These are phyloP conservation scores for Synergus gifuensis DNA, from an alignment of 2,888 invertebrate species.

Conservation along the genomic window DNA sequence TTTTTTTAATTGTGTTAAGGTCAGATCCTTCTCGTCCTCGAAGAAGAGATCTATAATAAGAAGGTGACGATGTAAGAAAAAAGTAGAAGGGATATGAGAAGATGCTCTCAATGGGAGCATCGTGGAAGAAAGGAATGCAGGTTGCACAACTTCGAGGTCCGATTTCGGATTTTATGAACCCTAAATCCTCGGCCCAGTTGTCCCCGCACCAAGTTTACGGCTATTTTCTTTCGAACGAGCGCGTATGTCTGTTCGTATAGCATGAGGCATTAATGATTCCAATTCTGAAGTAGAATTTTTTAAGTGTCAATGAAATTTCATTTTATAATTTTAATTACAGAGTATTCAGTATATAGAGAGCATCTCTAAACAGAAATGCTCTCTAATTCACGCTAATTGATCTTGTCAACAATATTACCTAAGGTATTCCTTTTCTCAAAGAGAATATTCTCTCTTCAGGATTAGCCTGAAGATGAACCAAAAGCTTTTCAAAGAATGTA, in stretches of 20 bases:
- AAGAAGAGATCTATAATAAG: constrained; percentile 32
- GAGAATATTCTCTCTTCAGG: neutral
- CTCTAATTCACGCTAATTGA: too few relatives aligned
- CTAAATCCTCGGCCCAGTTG: constrained; percentile 58
- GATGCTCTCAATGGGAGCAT: constrained; percentile 53
- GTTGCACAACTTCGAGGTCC: constrained; percentile 59
- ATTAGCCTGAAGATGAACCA: too few relatives aligned
- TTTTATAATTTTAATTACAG: too few relatives aligned
- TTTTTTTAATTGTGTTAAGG: constrained; percentile 43
- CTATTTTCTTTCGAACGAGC: constrained; percentile 26
- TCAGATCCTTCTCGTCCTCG: constrained; percentile 37
- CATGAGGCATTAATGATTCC: neutral
- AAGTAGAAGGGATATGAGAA: constrained; percentile 42
- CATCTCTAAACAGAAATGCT: too few relatives aligned
- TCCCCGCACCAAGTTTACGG: constrained; percentile 18
- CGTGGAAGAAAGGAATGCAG: constrained; percentile 58
- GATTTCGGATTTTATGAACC: constrained; percentile 62
- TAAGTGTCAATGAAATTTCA: neutral
- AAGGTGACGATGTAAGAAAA: constrained; percentile 45
- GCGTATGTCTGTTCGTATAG: neutral
- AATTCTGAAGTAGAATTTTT: neutral
- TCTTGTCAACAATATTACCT: neutral
- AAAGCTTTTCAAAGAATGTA: neutral
- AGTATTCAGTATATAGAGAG: too few relatives aligned
- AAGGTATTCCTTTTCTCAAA: neutral